Percentiles rank a stretch among this genome's conserved stretches.
These are phyloP conservation scores for Sciurus vulgaris DNA, from an alignment of 2,797 vertebrate species.

Conservation along the genomic window DNA sequence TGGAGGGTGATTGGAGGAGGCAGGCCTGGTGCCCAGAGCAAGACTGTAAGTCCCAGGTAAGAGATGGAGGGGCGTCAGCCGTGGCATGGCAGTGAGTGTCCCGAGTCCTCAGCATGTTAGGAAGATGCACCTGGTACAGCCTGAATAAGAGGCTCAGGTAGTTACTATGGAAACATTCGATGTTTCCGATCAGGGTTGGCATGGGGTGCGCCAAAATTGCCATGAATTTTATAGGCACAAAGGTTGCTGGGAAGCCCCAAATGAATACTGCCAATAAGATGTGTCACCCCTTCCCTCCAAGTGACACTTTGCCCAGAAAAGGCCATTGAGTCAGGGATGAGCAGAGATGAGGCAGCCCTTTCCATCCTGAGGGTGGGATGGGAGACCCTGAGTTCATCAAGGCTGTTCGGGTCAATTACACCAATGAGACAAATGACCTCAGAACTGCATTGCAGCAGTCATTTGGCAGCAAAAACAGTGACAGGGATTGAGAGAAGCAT, in stretches of 20 bases:
- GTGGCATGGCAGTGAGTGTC: neutral
- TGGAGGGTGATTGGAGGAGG: neutral
- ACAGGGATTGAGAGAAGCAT: neutral
- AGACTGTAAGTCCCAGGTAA: neutral
- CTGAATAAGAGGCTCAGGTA: neutral
- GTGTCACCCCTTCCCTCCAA: neutral
- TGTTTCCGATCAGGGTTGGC: neutral
- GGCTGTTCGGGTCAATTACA: constrained; percentile 62
- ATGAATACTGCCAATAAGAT: neutral
- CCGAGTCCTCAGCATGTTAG: no score
- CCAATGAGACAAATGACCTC: constrained; percentile 24
- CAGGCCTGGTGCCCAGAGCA: neutral
- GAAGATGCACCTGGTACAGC: neutral
- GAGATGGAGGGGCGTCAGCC: neutral
- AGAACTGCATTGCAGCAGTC: neutral
- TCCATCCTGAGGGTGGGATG: constrained; percentile 23
- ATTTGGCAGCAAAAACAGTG: constrained; percentile 1
- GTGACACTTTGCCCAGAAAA: constrained; percentile 16
- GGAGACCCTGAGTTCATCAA: constrained; percentile 50
- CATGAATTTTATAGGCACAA: neutral
- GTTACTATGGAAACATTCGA: constrained; percentile 63
- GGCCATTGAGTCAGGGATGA: constrained; percentile 62
- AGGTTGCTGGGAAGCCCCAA: neutral
- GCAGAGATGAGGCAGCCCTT: neutral
- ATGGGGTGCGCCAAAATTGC: neutral